phyloP scores from a whole-genome alignment of 2,797 vertebrate genomes.

The Anguilla marmorata region DNA sequence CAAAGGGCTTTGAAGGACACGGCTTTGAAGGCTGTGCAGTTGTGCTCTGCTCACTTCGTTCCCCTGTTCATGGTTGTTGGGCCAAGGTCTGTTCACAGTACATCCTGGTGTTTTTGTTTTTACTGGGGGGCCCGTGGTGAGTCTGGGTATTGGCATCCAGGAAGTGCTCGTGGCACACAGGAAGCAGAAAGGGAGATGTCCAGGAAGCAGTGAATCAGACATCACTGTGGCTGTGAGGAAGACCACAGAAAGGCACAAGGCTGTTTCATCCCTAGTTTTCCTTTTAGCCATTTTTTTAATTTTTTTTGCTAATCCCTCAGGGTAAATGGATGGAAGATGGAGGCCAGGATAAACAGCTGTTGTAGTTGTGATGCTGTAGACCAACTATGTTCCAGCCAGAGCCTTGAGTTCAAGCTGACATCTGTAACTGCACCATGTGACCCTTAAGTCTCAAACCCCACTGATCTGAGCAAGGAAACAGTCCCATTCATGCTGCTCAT shows the following conservation, averaged over 20 bases:
- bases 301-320: background rate
- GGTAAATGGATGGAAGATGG: background rate
- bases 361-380: background rate
- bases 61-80: background rate
- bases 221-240: background rate
- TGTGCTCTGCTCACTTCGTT: background rate
- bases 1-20: background rate
- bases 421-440: background rate
- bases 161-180: background rate
- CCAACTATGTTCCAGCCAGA: background rate
- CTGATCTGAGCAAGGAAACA: background rate
- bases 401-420: background rate
- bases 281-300: background rate
- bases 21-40: background rate
- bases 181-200: background rate
- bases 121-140: background rate
- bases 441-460: background rate
- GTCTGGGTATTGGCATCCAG: slow-evolving; percentile 6
- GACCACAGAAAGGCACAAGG: background rate
- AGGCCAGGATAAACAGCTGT: too few relatives aligned
- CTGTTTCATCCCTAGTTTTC: background rate
- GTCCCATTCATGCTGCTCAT: background rate
- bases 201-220: background rate
- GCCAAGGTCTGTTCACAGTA: background rate
- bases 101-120: background rate